These are phyloP conservation scores for Archips crataeganus DNA, from an alignment of 2,888 invertebrate genomes.

Conservation along the genomic window DNA sequence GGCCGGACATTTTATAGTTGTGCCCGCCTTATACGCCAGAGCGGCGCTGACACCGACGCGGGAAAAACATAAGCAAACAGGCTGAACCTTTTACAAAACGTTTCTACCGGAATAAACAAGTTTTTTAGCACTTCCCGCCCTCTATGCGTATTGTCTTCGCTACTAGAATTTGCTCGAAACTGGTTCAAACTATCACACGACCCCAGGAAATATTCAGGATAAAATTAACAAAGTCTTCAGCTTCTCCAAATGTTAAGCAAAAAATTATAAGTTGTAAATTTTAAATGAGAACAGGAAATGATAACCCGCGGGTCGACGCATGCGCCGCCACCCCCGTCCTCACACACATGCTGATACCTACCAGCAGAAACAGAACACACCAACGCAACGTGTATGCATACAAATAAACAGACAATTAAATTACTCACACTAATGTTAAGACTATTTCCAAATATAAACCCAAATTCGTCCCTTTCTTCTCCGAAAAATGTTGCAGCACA, in stretches of 20 bases:
- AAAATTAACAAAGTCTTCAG: slow-evolving; percentile 54
- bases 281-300: slow-evolving; percentile 85
- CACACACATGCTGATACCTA: slow-evolving; percentile 59
- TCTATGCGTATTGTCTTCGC: slow-evolving; percentile 11
- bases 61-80: slow-evolving; percentile 17
- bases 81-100: slow-evolving; percentile 19
- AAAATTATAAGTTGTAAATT: slow-evolving; percentile 81
- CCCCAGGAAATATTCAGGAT: slow-evolving; percentile 28
- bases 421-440: slow-evolving; percentile 35
- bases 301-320: slow-evolving; percentile 82
- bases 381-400: slow-evolving; percentile 39
- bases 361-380: slow-evolving; percentile 45
- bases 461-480: slow-evolving; percentile 34
- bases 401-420: slow-evolving; percentile 42
- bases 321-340: slow-evolving; percentile 61
- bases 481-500: slow-evolving; percentile 37
- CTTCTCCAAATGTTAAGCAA: slow-evolving; percentile 60
- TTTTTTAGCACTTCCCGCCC: slow-evolving; percentile 31
- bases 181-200: slow-evolving; percentile 26
- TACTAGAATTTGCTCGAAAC: slow-evolving; percentile 16
- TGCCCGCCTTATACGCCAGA: slow-evolving; percentile 19
- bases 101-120: slow-evolving; percentile 29
- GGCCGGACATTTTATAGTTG: slow-evolving; percentile 45
- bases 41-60: slow-evolving; percentile 2
- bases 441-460: slow-evolving; percentile 36